Evolutionary conservation across 2,113 vertebrate species (phyloP), one percentile per base, ranked within the genome.

Genomic region (Neolamprologus modestus): DNA sequence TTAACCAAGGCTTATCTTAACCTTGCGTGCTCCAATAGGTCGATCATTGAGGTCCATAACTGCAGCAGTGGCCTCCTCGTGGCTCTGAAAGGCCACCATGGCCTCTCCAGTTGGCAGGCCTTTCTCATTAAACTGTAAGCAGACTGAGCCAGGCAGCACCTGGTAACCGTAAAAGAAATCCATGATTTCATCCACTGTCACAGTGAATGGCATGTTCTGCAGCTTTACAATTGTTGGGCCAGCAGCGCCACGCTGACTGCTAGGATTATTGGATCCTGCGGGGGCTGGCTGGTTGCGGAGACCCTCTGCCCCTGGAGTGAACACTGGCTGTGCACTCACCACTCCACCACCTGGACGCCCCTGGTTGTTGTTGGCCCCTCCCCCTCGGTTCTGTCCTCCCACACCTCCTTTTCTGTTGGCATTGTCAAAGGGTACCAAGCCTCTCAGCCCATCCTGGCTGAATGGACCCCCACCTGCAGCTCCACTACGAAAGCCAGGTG

Each of bases 111-210:
- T 99, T 84, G 99, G 98, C 96, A 99, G 96, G 85, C 98, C 98
- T 94, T 99, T 99, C n/a, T 99, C 98, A 89, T 97, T 99, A 91
- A 97, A 98, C 91, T 99, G 99, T 92, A 99, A 97, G 93, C 98
- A 99, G 31, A 99, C 98, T 17, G 99, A 99, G 80, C 98, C 98
- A 80, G 97, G 98, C 86, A 99, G 97, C 87, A 99, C 98, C 93
- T 99, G 98, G 93, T 99, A 99, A 50, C 99, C 99, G 81, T 99
- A 99, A 94, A 99, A 99, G 94, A 99, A 99, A 98, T 99, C 99
- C 95, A 99, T 95, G 90, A 99, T 99, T 95, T 99, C 99, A 94
- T 99, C 98, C 83, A 98, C 97, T 2, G 98, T 98, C 80, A 99
- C 98, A 61, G 98, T 99, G 91, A 99, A 99, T 21, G 99, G 99